Base-by-base conservation (phyloP, 2,888 invertebrate genomes). In the Mactromeris polynyma region DNA sequence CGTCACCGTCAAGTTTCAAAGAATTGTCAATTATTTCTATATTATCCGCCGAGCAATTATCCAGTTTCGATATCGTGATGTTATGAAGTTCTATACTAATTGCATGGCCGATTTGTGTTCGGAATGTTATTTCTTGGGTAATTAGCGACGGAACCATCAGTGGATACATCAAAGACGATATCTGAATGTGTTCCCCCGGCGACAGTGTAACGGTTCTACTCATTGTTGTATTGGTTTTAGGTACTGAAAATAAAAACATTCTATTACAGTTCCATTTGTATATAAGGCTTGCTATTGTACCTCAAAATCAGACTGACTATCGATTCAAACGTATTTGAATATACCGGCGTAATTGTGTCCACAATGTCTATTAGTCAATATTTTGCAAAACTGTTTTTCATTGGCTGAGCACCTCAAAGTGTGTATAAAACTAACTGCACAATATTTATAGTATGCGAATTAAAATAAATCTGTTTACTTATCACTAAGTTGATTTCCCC, bases 231-330 rank as follows among this genome's bases (percentile, higher is more conserved):
- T 26, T 21, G 2, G 58, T 36, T n/a, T 19, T 46, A 36, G 69
- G 69, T 64, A 87, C 89, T 90, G 87, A 69, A 90, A 84, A 33
- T 33, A 81, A 46, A 79, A n/a, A n/a, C n/a, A n/a, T n/a, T n/a
- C n/a, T n/a, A n/a, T n/a, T n/a, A n/a, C n/a, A n/a, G n/a, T n/a
- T n/a, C n/a, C n/a, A n/a, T n/a, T n/a, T n/a, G n/a, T n/a, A n/a
- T n/a, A n/a, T n/a, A n/a, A n/a, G n/a, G n/a, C n/a, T n/a, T n/a
- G n/a, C n/a, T n/a, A n/a, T n/a, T n/a, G n/a, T n/a, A n/a, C n/a
- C n/a, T n/a, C n/a, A n/a, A n/a, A n/a, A n/a, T n/a, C n/a, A n/a
- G n/a, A n/a, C n/a, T n/a, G n/a, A n/a, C n/a, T n/a, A n/a, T n/a
- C n/a, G n/a, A n/a, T n/a, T n/a, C n/a, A n/a, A n/a, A n/a, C n/a